Evolutionary conservation across 2,888 invertebrate genomes (phyloP), one percentile per base, ranked within the genome.

Genomic region (Apamea sordens): DNA sequence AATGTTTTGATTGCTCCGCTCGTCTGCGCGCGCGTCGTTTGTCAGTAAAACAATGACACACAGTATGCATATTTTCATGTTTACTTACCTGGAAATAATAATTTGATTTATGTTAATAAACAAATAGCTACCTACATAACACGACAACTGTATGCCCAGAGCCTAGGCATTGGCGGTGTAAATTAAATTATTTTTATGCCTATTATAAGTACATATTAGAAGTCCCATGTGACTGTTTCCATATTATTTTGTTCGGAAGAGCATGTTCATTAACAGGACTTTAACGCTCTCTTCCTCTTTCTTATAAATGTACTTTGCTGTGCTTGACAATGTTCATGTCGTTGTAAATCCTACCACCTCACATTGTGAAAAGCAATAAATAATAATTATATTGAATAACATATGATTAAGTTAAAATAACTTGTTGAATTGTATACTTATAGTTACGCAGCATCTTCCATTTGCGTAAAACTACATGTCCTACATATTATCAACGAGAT

Each of bases 31-130:
- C 6, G 53, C 21, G 68, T 73, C 24, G 28, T 32, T 76, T 72
- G 63, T 61, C 41, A 83, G 8, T 15, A 69, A 53, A n/a, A 81
- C 53, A 21, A 68, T 11, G 63, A 86, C 50, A 59, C 63, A 75
- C 21, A 74, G 21, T 24, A 83, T n/a, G 56, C 67, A 80, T 63
- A 13, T 71, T 71, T 44, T 87, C 88, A 88, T 88, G 15, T 73
- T 82, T 72, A 6, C 2, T 24, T 65, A 32, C 5, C 88, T 86
- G 82, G 10, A 88, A 88, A 65, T 21, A 2, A 59, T n/a, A 69
- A 59, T 63, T 36, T 47, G 8, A 4, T 32, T 50, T 0, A 61
- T 77, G 10, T 72, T 32, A 70, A 18, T 36, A 24, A 36, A 24
- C n/a, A 32, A 2, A 68, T n/a, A 67, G 67, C 15, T 41, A n/a